Percentiles rank a stretch among this genome's conserved stretches.
Evolutionary conservation across 1,140 invertebrate species (phyloP).

Genomic region (Drepana arcuata): DNA sequence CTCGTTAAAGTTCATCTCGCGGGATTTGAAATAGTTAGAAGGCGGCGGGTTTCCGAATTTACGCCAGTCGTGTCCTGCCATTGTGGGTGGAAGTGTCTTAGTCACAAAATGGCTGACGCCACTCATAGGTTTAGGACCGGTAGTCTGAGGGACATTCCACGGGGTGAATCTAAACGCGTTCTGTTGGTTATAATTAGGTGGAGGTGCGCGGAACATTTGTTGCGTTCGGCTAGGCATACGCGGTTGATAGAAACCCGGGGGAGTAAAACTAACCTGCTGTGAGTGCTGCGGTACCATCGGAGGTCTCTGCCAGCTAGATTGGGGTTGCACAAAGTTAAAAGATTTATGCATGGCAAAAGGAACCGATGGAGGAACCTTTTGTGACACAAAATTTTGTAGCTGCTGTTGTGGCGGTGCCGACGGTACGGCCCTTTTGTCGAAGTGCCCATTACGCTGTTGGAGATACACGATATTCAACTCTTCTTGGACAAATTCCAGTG

Average conservation of each 20-base stretch:
- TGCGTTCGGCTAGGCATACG: conserved; percentile 10
- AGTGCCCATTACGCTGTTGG: conserved; percentile 8
- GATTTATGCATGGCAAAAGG: not conserved
- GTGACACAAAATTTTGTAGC: too few species aligned
- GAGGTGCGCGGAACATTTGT: conserved; percentile 16
- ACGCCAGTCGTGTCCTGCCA: conserved; percentile 13
- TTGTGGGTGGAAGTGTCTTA: conserved; percentile 11
- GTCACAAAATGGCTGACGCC: conserved; percentile 12
- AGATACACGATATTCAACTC: conserved; percentile 10
- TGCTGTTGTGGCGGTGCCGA: not conserved
- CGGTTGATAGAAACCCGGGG: not conserved
- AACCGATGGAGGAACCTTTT: not conserved
- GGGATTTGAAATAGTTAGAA: conserved; percentile 16
- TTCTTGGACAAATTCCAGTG: conserved; percentile 11
- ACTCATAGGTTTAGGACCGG: conserved; percentile 16
- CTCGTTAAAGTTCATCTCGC: conserved; percentile 17
- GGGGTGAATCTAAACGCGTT: conserved; percentile 13
- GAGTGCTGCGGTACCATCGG: not conserved
- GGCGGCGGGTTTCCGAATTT: conserved; percentile 16
- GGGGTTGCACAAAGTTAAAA: not conserved
- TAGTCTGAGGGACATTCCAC: conserved; percentile 4
- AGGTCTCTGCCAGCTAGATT: not conserved
- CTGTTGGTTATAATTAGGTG: conserved; percentile 15
- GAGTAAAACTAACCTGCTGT: conserved; percentile 1
- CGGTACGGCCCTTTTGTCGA: not conserved